Evolutionary conservation across 2,113 vertebrate genomes (phyloP).

Genomic region (Noctilio leporinus): DNA sequence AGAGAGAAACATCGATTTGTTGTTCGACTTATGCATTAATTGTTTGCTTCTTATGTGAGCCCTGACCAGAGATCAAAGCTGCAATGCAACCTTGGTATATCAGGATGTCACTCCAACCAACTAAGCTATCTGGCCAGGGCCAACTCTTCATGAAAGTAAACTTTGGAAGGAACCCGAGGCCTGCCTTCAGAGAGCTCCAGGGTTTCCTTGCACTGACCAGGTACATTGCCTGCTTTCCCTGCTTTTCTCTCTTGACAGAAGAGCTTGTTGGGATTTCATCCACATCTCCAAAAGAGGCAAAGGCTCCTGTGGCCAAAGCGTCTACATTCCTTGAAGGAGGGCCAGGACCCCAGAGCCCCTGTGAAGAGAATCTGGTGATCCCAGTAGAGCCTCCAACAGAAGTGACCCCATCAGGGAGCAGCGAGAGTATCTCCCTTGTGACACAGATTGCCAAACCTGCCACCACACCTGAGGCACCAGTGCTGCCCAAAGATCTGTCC

Average conservation of each 20-base stretch:
- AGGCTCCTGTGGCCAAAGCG: constrained; percentile 44
- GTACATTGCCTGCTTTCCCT: not conserved
- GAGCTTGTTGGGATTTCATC: constrained; percentile 83
- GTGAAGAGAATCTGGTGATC: constrained; percentile 58
- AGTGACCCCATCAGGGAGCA: constrained; percentile 89
- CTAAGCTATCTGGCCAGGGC: no score
- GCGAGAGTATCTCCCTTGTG: constrained; percentile 90
- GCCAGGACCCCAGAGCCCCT: constrained; percentile 38
- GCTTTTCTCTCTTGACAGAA: constrained; percentile 77
- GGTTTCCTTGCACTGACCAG: not conserved
- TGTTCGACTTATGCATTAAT: no score
- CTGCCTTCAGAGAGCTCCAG: not conserved
- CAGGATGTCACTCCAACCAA: no score
- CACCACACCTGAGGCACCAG: constrained; percentile 45
- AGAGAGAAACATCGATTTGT: no score
- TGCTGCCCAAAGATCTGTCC: constrained; percentile 64
- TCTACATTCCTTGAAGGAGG: constrained; percentile 44
- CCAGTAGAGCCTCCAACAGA: constrained; percentile 61
- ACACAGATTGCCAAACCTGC: constrained; percentile 87
- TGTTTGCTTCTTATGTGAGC: no score
- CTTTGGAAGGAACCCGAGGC: not conserved
- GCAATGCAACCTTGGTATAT: no score
- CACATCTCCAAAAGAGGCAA: constrained; percentile 75
- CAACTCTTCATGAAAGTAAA: not conserved
- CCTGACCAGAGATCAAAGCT: no score